phyloP scores from a whole-genome alignment of 2,113 vertebrate genomes.

The Pollachius pollachius region DNA sequence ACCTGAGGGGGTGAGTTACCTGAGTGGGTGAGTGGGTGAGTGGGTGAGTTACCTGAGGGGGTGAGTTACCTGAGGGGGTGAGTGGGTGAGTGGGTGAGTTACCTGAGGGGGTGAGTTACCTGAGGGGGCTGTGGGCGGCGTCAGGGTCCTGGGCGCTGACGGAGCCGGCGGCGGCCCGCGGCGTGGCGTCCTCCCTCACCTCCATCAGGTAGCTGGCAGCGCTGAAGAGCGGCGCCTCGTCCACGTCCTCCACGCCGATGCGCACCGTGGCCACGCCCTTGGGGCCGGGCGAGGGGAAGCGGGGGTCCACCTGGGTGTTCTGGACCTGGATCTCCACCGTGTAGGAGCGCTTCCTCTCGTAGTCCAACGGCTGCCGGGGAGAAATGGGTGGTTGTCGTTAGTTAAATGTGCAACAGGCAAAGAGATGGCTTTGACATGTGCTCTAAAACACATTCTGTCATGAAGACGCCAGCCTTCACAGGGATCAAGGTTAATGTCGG shows the following conservation, averaged over 20 bases:
- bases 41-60: too few species aligned
- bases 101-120: slow-evolving; percentile 75
- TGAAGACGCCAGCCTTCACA: too few species aligned
- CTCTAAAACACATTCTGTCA: too few species aligned
- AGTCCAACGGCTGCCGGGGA: slow-evolving; percentile 81
- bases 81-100: too few species aligned
- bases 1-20: too few species aligned
- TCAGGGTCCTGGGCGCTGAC: slow-evolving; percentile 90
- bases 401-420: too few species aligned
- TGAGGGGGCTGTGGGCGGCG: slow-evolving; percentile 78
- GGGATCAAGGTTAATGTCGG: too few species aligned
- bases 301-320: slow-evolving; percentile 82
- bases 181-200: slow-evolving; percentile 84
- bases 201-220: slow-evolving; percentile 85
- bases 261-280: slow-evolving; percentile 83
- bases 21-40: too few species aligned
- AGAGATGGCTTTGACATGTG: too few species aligned
- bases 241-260: slow-evolving; percentile 87
- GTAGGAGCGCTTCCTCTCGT: slow-evolving; percentile 86
- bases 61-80: too few species aligned
- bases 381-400: too few species aligned
- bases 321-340: slow-evolving; percentile 87
- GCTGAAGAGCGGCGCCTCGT: slow-evolving; percentile 88
- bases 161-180: slow-evolving; percentile 79
- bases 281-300: slow-evolving; percentile 78